phyloP scores from a whole-genome alignment of 53 echinoderm and acorn worm genomes.

The Holothuria scabra region DNA sequence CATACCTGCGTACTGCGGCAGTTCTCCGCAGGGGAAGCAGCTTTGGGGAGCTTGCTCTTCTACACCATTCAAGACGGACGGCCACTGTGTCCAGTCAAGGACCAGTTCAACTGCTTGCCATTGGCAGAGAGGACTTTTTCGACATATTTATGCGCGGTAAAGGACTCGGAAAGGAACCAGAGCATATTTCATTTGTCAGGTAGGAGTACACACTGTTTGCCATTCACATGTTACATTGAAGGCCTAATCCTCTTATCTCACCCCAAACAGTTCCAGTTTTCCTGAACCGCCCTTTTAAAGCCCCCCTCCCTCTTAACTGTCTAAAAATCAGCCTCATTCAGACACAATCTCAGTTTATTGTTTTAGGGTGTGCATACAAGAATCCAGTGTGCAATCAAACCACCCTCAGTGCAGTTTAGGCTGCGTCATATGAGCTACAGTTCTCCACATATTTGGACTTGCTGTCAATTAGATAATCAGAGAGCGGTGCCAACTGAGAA shows the following conservation, averaged over 20 bases:
- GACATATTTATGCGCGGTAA: slow-evolving; percentile 97
- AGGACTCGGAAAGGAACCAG: slow-evolving; percentile 84
- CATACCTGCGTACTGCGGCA: slow-evolving; percentile 78
- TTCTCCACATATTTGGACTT: no score
- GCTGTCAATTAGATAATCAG: no score
- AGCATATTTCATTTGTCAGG: slow-evolving; percentile 84
- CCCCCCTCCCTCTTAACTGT: no score
- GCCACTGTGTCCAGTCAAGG: slow-evolving; percentile 96
- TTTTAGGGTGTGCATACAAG: no score
- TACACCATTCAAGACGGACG: slow-evolving; percentile 85
- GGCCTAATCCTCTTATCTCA: neutral
- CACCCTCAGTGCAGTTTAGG: no score
- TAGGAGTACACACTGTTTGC: neutral
- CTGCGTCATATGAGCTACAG: no score
- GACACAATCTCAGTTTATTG: no score
- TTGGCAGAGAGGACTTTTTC: slow-evolving; percentile 96
- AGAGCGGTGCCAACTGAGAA: no score
- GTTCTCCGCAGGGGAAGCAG: slow-evolving; percentile 91
- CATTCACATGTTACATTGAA: neutral
- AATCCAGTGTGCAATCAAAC: no score
- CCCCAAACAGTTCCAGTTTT: no score
- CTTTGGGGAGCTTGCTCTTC: slow-evolving; percentile 93
- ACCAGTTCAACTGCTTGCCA: slow-evolving; percentile 80
- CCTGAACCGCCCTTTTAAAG: no score
- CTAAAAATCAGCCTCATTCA: no score